Conservation (phyloP, 2,888 invertebrate genomes). For the Amphipoea lucens region DNA sequence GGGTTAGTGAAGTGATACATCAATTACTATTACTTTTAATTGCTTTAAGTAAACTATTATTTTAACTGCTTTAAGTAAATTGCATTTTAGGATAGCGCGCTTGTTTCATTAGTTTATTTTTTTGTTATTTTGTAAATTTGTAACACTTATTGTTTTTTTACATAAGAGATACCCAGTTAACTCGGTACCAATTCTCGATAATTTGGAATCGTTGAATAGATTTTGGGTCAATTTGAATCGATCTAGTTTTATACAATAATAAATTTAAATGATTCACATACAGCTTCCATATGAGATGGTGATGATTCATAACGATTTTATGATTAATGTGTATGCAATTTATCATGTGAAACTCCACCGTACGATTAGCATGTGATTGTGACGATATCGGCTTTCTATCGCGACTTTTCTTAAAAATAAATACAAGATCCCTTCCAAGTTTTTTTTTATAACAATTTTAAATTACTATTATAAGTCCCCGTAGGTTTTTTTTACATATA, state of each 20-base stretch:
- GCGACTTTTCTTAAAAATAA: conserved; percentile 21
- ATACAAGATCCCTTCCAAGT: conserved; percentile 22
- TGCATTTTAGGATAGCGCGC: conserved; percentile 84
- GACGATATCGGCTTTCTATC: conserved; percentile 38
- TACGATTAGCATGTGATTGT: conserved; percentile 68
- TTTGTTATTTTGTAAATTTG: conserved; percentile 88
- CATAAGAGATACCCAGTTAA: conserved; percentile 83
- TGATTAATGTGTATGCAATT: conserved; percentile 73
- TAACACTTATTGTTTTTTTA: conserved; percentile 82
- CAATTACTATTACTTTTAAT: conserved; percentile 70
- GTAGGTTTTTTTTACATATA: conserved; percentile 13
- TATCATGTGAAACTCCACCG: conserved; percentile 65
- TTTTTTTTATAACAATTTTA: conserved; percentile 17
- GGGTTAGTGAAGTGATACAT: conserved; percentile 84
- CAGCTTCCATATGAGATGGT: conserved; percentile 73
- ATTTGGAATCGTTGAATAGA: conserved; percentile 76
- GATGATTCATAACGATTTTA: conserved; percentile 70
- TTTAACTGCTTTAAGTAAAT: conserved; percentile 83
- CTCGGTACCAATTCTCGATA: conserved; percentile 78
- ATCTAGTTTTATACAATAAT: conserved; percentile 71
- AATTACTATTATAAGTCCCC: conserved; percentile 10
- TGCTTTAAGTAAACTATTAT: conserved; percentile 84
- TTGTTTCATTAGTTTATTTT: conserved; percentile 84
- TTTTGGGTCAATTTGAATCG: conserved; percentile 79
- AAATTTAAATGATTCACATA: conserved; percentile 71